Conservation (phyloP, 2,888 invertebrate genomes). For the Endomychus coccineus region DNA sequence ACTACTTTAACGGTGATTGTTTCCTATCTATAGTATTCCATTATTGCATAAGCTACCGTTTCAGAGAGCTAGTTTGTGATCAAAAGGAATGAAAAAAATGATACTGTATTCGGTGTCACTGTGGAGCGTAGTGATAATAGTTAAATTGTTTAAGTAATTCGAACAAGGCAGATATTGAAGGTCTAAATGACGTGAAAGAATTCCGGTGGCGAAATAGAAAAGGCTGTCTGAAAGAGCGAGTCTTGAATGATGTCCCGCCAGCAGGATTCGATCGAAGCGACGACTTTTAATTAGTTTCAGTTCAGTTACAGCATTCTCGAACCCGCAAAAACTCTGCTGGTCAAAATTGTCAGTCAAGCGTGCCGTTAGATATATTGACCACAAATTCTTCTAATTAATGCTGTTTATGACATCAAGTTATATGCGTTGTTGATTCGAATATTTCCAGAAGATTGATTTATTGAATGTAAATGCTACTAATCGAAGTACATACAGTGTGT, state of each 20-base stretch:
- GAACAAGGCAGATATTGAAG: conserved; percentile 13
- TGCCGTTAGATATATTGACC: conserved; percentile 33
- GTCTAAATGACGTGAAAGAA: conserved; percentile 11
- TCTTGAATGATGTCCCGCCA: conserved; percentile 38
- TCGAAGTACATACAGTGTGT: too few species aligned
- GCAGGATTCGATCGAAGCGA: conserved; percentile 40
- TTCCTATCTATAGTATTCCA: too few species aligned
- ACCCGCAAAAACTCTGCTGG: conserved; percentile 33
- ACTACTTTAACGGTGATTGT: too few species aligned
- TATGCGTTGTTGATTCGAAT: too few species aligned
- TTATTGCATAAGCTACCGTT: too few species aligned
- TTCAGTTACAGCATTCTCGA: conserved; percentile 40
- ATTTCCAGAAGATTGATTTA: too few species aligned
- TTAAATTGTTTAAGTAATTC: too few species aligned
- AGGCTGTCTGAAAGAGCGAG: conserved; percentile 23
- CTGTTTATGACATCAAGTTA: conserved; percentile 40
- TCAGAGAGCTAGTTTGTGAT: too few species aligned
- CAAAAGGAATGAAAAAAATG: too few species aligned
- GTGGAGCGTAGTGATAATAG: too few species aligned
- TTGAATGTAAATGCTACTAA: too few species aligned
- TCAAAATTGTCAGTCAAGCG: conserved; percentile 39
- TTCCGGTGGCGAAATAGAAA: conserved; percentile 1
- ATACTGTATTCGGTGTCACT: too few species aligned
- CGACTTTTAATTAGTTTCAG: conserved; percentile 45
- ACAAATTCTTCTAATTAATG: conserved; percentile 38